phyloP scores from a whole-genome alignment of 2,888 invertebrate species.

The Nematopogon swammerdamellus region DNA sequence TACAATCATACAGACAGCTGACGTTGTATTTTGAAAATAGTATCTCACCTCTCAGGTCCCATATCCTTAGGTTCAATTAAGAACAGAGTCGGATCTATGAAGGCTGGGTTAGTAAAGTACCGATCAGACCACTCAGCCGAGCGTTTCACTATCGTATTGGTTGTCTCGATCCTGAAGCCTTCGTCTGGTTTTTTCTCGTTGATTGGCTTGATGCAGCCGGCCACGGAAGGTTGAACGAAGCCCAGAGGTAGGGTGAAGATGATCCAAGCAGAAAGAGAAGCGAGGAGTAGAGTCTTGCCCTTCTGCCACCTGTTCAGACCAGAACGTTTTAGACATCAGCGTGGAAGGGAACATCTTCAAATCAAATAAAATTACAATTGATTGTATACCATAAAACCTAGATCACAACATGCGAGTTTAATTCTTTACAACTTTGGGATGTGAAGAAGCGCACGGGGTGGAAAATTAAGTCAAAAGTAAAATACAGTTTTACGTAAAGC shows the following conservation, averaged over 20 bases:
- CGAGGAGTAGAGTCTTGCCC: constrained; percentile 83
- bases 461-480: too few relatives aligned
- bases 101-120: background rate
- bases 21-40: too few relatives aligned
- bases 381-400: too few relatives aligned
- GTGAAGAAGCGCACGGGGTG: too few relatives aligned
- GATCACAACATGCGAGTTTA: too few relatives aligned
- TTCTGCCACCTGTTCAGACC: constrained; percentile 72
- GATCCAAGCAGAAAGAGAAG: constrained; percentile 93
- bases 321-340: constrained; percentile 6
- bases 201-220: constrained; percentile 71
- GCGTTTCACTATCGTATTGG: background rate
- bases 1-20: too few relatives aligned
- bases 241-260: constrained; percentile 94
- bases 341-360: background rate
- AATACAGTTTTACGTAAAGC: too few relatives aligned
- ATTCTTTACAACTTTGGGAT: too few relatives aligned
- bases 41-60: background rate
- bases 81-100: constrained; percentile 1
- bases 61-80: background rate
- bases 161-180: background rate
- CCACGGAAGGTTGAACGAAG: constrained; percentile 91
- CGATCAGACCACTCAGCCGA: constrained; percentile 34
- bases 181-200: constrained; percentile 16
- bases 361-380: too few relatives aligned